phyloP scores from a whole-genome alignment of 2,113 vertebrate genomes.

The Lepidothrix coronata region DNA sequence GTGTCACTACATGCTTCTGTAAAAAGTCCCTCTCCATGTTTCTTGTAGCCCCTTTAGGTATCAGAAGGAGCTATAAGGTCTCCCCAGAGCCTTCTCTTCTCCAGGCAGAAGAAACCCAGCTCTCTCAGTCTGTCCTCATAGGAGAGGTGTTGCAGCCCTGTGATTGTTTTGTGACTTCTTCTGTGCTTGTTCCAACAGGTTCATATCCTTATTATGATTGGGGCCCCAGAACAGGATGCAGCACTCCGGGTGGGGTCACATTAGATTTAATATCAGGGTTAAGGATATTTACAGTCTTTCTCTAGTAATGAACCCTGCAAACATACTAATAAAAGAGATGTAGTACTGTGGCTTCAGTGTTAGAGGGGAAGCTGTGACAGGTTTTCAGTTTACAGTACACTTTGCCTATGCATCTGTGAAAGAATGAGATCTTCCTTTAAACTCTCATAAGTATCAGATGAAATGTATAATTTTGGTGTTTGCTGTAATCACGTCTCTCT shows the following conservation, averaged over 20 bases:
- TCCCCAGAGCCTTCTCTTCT: not conserved
- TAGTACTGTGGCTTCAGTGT: not conserved
- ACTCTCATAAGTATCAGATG: fast-evolving
- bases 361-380: not conserved
- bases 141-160: not conserved
- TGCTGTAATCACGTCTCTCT: fast-evolving
- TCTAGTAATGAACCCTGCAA: not conserved
- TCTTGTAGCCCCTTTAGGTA: not conserved
- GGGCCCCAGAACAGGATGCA: not conserved
- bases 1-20: not conserved
- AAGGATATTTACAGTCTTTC: not conserved
- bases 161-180: not conserved
- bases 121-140: not conserved
- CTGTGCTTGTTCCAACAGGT: not conserved
- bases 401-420: not conserved
- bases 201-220: not conserved
- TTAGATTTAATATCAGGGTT: not conserved
- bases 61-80: not conserved
- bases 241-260: not conserved
- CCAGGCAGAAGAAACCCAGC: not conserved
- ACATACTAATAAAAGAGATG: not conserved
- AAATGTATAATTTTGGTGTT: not conserved
- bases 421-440: not conserved
- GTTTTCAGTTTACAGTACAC: not conserved
- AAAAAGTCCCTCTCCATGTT: not conserved